These are phyloP conservation scores for Tautogolabrus adspersus DNA, from an alignment of 2,113 vertebrate genomes.

Conservation along the genomic window DNA sequence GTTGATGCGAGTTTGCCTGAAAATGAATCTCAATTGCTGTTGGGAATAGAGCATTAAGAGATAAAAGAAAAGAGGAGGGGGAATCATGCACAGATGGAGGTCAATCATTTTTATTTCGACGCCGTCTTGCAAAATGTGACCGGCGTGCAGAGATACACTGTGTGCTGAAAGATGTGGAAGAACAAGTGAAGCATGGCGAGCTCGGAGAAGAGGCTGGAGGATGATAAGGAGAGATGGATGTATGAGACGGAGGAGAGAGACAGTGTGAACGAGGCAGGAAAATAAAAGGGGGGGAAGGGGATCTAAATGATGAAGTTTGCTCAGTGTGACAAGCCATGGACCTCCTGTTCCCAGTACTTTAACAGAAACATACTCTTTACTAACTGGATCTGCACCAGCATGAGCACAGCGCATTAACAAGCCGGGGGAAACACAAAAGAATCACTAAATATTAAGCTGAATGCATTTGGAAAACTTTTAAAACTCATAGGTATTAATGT, in stretches of 20 bases:
- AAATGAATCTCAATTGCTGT: slow-evolving; percentile 49
- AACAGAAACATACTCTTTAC: slow-evolving; percentile 18
- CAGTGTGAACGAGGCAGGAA: slow-evolving; percentile 21
- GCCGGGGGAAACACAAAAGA: slow-evolving; percentile 16
- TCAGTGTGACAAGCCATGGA: slow-evolving; percentile 23
- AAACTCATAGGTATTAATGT: slow-evolving; percentile 56
- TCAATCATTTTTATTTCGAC: slow-evolving; percentile 47
- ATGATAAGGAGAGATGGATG: slow-evolving; percentile 51
- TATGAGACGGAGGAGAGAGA: slow-evolving; percentile 26
- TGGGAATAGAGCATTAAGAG: slow-evolving; percentile 51
- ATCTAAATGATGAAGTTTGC: slow-evolving; percentile 49
- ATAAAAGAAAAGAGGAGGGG: slow-evolving; percentile 1
- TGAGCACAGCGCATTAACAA: slow-evolving; percentile 18
- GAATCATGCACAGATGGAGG: slow-evolving; percentile 36
- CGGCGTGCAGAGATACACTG: neutral
- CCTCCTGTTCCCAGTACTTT: slow-evolving; percentile 13
- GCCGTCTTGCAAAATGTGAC: slow-evolving; percentile 18
- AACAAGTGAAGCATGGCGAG: slow-evolving; percentile 28
- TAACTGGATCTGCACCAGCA: slow-evolving; percentile 20
- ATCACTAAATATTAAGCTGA: slow-evolving; percentile 49
- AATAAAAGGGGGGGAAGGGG: neutral
- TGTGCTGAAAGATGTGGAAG: slow-evolving; percentile 25
- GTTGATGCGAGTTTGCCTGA: slow-evolving; percentile 57
- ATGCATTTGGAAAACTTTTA: slow-evolving; percentile 36
- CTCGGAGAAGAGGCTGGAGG: neutral